phyloP scores from a whole-genome alignment of 35 echinoderm and acorn worm species.

The Apostichopus californicus region DNA sequence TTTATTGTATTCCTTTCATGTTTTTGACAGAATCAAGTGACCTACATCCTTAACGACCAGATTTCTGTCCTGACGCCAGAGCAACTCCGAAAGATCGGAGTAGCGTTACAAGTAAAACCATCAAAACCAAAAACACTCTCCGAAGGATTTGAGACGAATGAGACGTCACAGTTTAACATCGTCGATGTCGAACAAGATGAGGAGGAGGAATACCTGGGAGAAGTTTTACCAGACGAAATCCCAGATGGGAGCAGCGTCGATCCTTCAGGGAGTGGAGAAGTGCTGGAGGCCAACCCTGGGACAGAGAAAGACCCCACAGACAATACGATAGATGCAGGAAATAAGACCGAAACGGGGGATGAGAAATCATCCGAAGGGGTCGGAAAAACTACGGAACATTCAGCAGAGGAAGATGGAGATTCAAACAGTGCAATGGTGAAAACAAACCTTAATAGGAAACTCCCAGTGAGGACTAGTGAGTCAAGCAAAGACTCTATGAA shows the following conservation, averaged over 20 bases:
- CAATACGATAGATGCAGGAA: background rate
- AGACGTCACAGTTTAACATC: conserved; percentile 43
- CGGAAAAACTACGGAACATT: background rate
- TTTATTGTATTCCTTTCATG: too few relatives aligned
- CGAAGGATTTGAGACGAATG: conserved; percentile 41
- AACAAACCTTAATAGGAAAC: conserved; percentile 29
- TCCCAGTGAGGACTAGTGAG: conserved; percentile 4
- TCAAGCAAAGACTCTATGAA: background rate
- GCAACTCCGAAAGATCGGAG: conserved; percentile 38
- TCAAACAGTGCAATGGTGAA: conserved; percentile 47
- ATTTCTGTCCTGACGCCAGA: conserved; percentile 27
- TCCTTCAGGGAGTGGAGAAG: background rate
- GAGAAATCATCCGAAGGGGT: background rate
- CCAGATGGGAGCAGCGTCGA: background rate
- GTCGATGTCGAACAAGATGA: conserved; percentile 47
- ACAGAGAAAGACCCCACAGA: background rate
- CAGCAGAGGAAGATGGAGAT: background rate
- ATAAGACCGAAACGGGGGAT: background rate
- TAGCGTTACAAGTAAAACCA: background rate
- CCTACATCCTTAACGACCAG: conserved; percentile 36
- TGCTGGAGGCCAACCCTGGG: background rate
- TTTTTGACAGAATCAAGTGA: background rate
- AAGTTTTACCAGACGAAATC: background rate
- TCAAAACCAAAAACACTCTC: background rate
- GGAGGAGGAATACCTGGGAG: conserved; percentile 34